Conservation (phyloP, 1,140 invertebrate genomes). For the Pomacea maculata region DNA sequence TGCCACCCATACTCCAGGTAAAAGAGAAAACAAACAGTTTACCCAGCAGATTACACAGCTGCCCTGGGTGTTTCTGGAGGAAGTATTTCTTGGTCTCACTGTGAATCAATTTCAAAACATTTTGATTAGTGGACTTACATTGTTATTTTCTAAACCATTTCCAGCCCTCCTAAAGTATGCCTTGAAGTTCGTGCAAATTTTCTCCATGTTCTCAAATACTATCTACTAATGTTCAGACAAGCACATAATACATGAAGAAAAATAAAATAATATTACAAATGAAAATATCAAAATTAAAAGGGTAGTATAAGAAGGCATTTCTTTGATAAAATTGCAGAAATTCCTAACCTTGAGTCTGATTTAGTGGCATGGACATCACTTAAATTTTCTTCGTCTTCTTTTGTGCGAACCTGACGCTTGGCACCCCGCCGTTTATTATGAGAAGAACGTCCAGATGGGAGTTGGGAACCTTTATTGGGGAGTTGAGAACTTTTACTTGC, state of each 20-base stretch:
- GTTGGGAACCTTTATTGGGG: not conserved
- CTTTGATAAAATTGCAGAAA: not conserved
- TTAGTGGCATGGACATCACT: constrained; percentile 28
- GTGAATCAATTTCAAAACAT: not conserved
- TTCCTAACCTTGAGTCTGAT: constrained; percentile 8
- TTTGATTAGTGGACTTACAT: not conserved
- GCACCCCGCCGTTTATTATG: constrained; percentile 33
- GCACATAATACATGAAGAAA: not conserved
- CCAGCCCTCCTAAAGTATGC: too few species aligned
- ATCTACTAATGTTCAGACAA: too few species aligned
- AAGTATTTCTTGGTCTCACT: constrained; percentile 50
- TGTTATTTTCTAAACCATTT: too few species aligned
- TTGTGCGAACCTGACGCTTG: constrained; percentile 32
- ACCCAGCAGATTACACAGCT: constrained; percentile 69
- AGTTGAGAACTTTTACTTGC: constrained; percentile 48
- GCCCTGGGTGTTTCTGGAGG: constrained; percentile 60
- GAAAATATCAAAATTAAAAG: not conserved
- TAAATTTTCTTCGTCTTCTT: constrained; percentile 41
- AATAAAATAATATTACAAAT: not conserved
- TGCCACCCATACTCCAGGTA: constrained; percentile 62
- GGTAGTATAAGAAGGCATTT: not conserved
- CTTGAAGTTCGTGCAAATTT: too few species aligned
- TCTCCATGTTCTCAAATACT: too few species aligned
- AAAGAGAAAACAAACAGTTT: constrained; percentile 65
- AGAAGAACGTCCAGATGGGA: constrained; percentile 26